phyloP scores from a whole-genome alignment of 2,797 vertebrate genomes.

The Dallia pectoralis region DNA sequence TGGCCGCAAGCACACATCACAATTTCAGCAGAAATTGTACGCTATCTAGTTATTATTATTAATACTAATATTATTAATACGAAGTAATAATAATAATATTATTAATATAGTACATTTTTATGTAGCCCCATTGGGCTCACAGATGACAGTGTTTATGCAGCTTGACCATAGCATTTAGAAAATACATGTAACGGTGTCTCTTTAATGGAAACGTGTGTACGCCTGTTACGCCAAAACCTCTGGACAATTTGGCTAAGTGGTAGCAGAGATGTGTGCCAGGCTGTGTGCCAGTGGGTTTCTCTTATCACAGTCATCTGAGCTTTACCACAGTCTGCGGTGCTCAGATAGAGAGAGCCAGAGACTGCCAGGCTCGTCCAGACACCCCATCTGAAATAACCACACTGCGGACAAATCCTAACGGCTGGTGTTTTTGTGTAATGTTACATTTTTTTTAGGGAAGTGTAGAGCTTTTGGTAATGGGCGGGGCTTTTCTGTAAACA shows the following conservation, averaged over 20 bases:
- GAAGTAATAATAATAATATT: no score
- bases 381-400: background rate
- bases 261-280: background rate
- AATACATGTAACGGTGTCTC: background rate
- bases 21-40: no score
- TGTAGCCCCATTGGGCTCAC: background rate
- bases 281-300: background rate
- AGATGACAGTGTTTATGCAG: background rate
- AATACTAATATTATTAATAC: no score
- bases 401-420: background rate
- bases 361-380: background rate
- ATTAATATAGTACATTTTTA: background rate
- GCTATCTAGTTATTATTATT: no score
- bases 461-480: no score
- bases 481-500: background rate
- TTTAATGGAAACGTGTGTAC: background rate
- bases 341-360: background rate
- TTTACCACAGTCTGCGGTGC: background rate
- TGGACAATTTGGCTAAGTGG: background rate
- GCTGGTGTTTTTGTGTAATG: background rate
- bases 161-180: background rate
- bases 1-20: no score
- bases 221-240: background rate
- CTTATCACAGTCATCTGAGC: background rate
- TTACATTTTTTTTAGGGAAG: background rate